phyloP scores from a whole-genome alignment of 2,888 invertebrate species.

The Buathra laborator region DNA sequence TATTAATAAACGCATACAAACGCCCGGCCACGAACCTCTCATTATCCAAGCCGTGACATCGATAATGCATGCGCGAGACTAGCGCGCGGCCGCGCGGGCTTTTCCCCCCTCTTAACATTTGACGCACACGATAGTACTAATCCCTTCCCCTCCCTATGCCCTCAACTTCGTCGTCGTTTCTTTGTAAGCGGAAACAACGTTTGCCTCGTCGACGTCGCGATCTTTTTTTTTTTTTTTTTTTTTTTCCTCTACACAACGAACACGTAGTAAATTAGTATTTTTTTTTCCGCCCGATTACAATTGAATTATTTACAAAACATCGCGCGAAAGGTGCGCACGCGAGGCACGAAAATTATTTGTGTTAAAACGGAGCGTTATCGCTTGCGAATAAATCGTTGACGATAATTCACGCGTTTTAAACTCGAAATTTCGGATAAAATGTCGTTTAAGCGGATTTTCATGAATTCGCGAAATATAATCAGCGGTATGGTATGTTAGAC shows the following conservation, averaged over 20 bases:
- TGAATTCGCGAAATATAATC: too few species aligned
- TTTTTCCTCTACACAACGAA: neutral
- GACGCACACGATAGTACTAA: slow-evolving; percentile 39
- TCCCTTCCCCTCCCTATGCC: slow-evolving; percentile 1
- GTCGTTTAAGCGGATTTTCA: too few species aligned
- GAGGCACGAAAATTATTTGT: neutral
- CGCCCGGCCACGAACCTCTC: slow-evolving; percentile 69
- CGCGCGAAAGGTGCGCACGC: neutral
- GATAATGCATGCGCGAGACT: slow-evolving; percentile 71
- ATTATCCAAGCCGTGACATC: slow-evolving; percentile 73
- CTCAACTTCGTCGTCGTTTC: slow-evolving; percentile 16
- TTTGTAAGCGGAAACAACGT: slow-evolving; percentile 52
- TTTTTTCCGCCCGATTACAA: neutral
- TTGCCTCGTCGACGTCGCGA: slow-evolving; percentile 10
- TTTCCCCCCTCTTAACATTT: slow-evolving; percentile 23
- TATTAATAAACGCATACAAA: slow-evolving; percentile 70
- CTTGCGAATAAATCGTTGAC: too few species aligned
- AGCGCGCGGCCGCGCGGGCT: slow-evolving; percentile 13
- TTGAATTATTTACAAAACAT: neutral
- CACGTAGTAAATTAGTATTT: neutral
- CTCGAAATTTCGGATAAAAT: too few species aligned
- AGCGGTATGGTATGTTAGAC: too few species aligned
- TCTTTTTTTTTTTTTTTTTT: neutral
- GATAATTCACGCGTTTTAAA: too few species aligned
- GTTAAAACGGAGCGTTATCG: neutral